Evolutionary conservation across 2,888 invertebrate species (phyloP).

Genomic region (Pristionchus exspectatus): DNA sequence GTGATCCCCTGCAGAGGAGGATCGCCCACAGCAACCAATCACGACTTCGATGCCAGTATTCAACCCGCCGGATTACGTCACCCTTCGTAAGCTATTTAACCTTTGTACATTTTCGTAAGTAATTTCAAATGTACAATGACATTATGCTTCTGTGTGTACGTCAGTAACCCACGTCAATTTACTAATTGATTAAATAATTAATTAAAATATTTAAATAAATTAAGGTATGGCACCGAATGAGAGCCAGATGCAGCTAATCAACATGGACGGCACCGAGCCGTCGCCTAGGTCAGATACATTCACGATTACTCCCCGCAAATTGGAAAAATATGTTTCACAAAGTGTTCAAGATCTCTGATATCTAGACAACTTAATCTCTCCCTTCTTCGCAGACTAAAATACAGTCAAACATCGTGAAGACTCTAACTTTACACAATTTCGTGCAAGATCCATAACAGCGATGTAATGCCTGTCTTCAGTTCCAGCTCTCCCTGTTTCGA

Average conservation of each 20-base stretch:
- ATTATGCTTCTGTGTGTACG: not conserved
- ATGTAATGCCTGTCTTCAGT: not conserved
- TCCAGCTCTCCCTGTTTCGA: constrained; percentile 70
- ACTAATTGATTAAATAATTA: not conserved
- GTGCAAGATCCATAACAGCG: no score
- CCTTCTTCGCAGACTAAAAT: not conserved
- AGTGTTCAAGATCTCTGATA: not conserved
- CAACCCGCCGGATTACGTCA: constrained; percentile 26
- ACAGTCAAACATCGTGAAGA: not conserved
- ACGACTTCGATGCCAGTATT: constrained; percentile 20
- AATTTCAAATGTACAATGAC: no score
- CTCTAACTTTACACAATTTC: no score
- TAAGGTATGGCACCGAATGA: constrained; percentile 64
- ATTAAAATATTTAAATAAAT: not conserved
- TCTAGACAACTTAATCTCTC: not conserved
- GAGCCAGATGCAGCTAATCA: constrained; percentile 72
- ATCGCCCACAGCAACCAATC: not conserved
- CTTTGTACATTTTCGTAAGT: no score
- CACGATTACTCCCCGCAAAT: not conserved
- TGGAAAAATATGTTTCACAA: not conserved
- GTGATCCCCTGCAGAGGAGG: constrained; percentile 22
- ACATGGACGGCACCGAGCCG: constrained; percentile 62
- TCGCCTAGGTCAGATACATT: constrained; percentile 14
- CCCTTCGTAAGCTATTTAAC: not conserved
- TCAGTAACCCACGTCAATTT: not conserved